A percentile compares a stretch with the other conserved stretches of the same genome.
Evolutionary conservation across 2,113 vertebrate species (phyloP).

Genomic region (Sphyrna mokarran): DNA sequence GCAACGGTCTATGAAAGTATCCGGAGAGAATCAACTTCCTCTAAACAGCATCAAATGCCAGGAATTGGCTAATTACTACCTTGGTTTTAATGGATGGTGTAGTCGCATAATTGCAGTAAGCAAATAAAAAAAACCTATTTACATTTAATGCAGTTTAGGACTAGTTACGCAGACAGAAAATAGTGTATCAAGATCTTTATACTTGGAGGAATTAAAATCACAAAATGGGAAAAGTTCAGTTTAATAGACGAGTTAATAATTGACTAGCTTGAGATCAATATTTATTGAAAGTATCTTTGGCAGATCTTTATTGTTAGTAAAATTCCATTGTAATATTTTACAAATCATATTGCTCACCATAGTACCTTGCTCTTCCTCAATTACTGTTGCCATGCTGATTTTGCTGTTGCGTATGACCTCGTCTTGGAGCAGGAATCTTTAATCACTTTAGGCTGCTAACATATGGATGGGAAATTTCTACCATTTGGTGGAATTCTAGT

Average conservation of each 20-base stretch:
- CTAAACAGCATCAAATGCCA: slow-evolving; percentile 56
- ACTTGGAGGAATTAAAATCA: neutral
- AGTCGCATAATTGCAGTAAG: slow-evolving; percentile 60
- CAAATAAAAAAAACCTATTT: neutral
- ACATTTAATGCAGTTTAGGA: neutral
- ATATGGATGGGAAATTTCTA: too few relatives aligned
- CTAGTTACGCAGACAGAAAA: neutral
- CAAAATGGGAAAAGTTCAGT: neutral
- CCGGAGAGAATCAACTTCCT: slow-evolving; percentile 42
- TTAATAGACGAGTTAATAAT: neutral
- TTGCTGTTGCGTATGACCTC: neutral
- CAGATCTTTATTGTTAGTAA: neutral
- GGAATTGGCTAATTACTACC: slow-evolving; percentile 60
- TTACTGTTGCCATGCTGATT: neutral
- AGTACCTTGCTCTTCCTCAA: neutral
- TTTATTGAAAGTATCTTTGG: neutral
- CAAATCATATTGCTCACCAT: neutral
- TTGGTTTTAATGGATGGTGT: slow-evolving; percentile 67
- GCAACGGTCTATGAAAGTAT: slow-evolving; percentile 32
- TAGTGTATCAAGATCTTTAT: neutral
- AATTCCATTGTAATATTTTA: neutral
- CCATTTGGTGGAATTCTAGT: too few relatives aligned
- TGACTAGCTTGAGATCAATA: neutral
- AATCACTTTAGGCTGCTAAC: neutral
- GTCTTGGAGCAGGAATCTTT: neutral